Conservation (phyloP, 2,888 invertebrate species). For the Lissocephala sabroskyi region DNA sequence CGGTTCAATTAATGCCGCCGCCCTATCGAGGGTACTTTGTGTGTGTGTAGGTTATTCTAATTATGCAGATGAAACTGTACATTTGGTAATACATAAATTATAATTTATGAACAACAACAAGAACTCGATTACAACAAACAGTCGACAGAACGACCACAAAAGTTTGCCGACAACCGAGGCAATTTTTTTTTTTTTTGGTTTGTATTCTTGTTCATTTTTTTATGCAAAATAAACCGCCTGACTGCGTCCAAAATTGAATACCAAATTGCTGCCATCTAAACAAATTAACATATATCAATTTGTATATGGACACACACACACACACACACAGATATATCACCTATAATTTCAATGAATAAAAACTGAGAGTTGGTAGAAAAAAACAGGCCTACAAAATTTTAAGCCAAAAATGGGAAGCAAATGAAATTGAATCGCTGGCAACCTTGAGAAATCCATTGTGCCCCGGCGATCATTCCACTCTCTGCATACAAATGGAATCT, state of each 20-base stretch:
- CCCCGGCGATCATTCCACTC: constrained; percentile 67
- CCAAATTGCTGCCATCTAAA: constrained; percentile 20
- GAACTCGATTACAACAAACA: constrained; percentile 5
- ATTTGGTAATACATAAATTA: constrained; percentile 50
- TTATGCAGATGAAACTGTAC: constrained; percentile 53
- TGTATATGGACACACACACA: not conserved
- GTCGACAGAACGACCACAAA: constrained; percentile 5
- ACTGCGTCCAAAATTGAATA: constrained; percentile 33
- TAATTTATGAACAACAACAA: constrained; percentile 38
- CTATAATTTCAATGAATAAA: constrained; percentile 8
- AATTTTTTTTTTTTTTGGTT: too few species aligned
- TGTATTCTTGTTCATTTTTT: constrained; percentile 6
- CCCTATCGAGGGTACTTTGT: too few species aligned
- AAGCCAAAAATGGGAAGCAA: too few species aligned
- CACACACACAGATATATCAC: not conserved
- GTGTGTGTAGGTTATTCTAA: too few species aligned
- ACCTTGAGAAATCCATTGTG: constrained; percentile 52
- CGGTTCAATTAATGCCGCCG: constrained; percentile 36
- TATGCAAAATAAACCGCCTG: constrained; percentile 37
- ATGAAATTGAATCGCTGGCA: constrained; percentile 25
- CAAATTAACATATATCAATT: constrained; percentile 23
- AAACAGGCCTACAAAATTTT: constrained; percentile 15
- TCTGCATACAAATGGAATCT: constrained; percentile 58
- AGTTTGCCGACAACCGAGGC: constrained; percentile 23
- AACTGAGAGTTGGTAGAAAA: constrained; percentile 26